A percentile compares a stretch with the other conserved stretches of the same genome.
Evolutionary conservation across 2,113 vertebrate genomes (phyloP).

Genomic region (Cebus imitator): DNA sequence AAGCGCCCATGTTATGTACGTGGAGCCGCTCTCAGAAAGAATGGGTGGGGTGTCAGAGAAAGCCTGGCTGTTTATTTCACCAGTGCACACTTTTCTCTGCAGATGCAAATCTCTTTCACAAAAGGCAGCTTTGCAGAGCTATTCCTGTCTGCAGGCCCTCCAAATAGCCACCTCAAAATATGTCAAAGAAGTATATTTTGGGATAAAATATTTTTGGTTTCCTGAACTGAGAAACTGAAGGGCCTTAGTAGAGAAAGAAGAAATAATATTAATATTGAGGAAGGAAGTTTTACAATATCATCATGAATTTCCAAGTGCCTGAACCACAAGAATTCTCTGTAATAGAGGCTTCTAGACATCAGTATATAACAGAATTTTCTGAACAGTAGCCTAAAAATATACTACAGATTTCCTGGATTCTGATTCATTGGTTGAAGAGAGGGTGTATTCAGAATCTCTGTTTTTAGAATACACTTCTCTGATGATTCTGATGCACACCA

Average conservation of each 20-base stretch:
- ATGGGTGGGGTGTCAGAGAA: background rate
- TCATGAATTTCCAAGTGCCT: background rate
- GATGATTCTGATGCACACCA: background rate
- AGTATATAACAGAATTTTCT: background rate
- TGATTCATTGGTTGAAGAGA: background rate
- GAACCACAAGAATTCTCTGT: background rate
- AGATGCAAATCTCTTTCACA: background rate
- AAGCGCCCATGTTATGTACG: background rate
- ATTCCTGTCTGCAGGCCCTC: background rate
- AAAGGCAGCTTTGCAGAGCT: background rate
- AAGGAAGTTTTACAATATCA: background rate
- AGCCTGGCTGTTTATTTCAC: background rate
- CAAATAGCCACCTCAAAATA: background rate
- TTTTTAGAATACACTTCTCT: background rate
- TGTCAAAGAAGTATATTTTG: background rate
- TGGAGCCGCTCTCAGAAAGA: background rate
- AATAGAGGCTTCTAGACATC: background rate
- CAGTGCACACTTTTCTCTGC: background rate
- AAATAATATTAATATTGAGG: background rate
- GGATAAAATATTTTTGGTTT: background rate
- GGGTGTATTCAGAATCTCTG: background rate
- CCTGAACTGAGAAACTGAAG: background rate
- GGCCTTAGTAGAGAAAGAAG: background rate
- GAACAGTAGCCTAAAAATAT: background rate
- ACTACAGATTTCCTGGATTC: background rate